A percentile compares a stretch with the other conserved stretches of the same genome.
phyloP scores from a whole-genome alignment of 1,140 invertebrate genomes.

The Ephestia elutella region DNA sequence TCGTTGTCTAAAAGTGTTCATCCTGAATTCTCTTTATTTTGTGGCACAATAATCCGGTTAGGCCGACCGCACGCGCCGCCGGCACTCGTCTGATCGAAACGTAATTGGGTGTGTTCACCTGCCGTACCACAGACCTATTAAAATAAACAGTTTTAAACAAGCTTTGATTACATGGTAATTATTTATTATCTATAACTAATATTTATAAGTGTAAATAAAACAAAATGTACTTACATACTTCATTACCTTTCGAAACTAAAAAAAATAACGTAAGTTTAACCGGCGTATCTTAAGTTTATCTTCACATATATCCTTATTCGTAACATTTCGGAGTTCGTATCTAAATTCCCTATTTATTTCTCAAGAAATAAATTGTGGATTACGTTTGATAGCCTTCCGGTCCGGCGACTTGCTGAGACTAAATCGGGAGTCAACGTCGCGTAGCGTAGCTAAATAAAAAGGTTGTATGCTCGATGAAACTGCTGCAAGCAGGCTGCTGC shows the following conservation, averaged over 20 bases:
- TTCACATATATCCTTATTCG: too few species aligned
- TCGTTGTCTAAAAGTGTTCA: not conserved
- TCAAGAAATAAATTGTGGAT: conserved; percentile 21
- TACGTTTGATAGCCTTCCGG: conserved; percentile 12
- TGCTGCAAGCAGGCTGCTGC: not conserved
- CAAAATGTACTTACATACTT: too few species aligned
- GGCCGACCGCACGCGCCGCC: conserved; percentile 47
- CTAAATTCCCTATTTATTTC: not conserved
- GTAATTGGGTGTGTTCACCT: conserved; percentile 64
- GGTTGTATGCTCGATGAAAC: conserved; percentile 16
- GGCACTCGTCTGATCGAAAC: conserved; percentile 54
- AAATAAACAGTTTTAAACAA: conserved; percentile 38
- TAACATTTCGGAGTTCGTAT: too few species aligned
- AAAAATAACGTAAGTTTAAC: too few species aligned
- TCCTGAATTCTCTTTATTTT: not conserved
- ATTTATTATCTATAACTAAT: not conserved
- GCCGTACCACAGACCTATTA: conserved; percentile 41
- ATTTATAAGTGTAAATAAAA: too few species aligned
- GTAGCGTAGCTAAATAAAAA: conserved; percentile 24
- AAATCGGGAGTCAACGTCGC: conserved; percentile 22
- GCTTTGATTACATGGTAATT: conserved; percentile 5
- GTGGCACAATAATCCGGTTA: conserved; percentile 49
- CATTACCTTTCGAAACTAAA: too few species aligned
- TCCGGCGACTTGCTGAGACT: conserved; percentile 19
- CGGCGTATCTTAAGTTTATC: too few species aligned